These are phyloP conservation scores for Mayetiola destructor DNA, from an alignment of 2,888 invertebrate species.

Conservation along the genomic window DNA sequence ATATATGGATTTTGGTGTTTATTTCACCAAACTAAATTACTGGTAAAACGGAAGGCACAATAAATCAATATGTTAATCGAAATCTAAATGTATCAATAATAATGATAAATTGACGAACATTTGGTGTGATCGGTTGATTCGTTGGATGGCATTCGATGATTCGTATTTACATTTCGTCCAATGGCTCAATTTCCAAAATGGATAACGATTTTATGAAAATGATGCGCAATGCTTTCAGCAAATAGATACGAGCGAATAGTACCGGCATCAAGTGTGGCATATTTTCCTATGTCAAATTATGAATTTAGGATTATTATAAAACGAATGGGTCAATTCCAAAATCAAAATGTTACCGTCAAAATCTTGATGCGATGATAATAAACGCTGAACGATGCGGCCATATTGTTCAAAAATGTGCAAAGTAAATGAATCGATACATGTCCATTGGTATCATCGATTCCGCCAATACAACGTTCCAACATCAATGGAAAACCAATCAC, in stretches of 20 bases:
- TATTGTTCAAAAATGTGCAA: slow-evolving; percentile 45
- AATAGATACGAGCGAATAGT: slow-evolving; percentile 53
- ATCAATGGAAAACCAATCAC: slow-evolving; percentile 49
- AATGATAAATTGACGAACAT: too few relatives aligned
- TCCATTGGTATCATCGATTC: slow-evolving; percentile 36
- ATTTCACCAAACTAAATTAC: too few relatives aligned
- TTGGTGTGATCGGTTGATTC: too few relatives aligned
- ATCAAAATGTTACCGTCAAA: slow-evolving; percentile 43
- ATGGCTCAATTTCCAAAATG: slow-evolving; percentile 51
- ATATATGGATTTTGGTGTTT: too few relatives aligned
- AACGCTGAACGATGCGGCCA: slow-evolving; percentile 52
- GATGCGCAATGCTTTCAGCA: slow-evolving; percentile 47
- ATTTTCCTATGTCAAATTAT: slow-evolving; percentile 43
- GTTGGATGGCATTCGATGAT: too few relatives aligned
- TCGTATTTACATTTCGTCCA: slow-evolving; percentile 53
- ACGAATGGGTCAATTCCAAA: not conserved
- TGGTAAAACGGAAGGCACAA: too few relatives aligned
- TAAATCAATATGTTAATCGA: too few relatives aligned
- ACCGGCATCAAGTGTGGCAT: slow-evolving; percentile 50
- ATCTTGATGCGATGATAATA: slow-evolving; percentile 59
- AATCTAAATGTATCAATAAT: too few relatives aligned
- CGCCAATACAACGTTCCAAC: slow-evolving; percentile 40
- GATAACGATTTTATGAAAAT: slow-evolving; percentile 47
- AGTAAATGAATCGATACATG: slow-evolving; percentile 48
- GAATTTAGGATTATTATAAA: slow-evolving; percentile 20